These are phyloP conservation scores for Octomys mimax DNA, from an alignment of 2,797 vertebrate genomes.

Conservation along the genomic window DNA sequence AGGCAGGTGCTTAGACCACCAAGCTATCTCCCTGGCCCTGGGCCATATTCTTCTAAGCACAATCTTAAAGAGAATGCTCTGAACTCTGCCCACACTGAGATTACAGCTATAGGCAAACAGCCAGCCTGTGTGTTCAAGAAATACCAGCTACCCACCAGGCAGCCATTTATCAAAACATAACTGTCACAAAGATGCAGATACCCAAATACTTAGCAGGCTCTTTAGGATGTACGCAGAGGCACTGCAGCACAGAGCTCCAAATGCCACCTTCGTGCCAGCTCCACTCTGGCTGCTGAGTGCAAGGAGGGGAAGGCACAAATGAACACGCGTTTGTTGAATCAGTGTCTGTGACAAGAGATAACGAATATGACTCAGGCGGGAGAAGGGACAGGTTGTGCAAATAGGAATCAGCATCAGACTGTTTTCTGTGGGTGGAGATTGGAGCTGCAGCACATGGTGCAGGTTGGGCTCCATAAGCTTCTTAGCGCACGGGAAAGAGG, in stretches of 20 bases:
- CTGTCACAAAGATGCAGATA: neutral
- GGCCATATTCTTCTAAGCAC: neutral
- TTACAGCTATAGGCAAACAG: neutral
- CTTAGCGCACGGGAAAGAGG: neutral
- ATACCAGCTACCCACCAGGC: neutral
- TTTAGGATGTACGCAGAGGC: neutral
- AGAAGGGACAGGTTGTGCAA: conserved; percentile 61
- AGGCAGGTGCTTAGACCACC: no score
- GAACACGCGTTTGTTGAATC: conserved; percentile 55
- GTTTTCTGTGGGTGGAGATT: neutral
- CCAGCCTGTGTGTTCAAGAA: neutral
- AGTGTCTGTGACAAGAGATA: conserved; percentile 73
- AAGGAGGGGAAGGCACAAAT: neutral
- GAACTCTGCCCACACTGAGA: neutral
- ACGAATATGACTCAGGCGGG: conserved; percentile 61
- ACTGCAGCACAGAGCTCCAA: neutral
- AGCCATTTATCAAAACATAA: neutral
- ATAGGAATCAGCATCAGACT: neutral
- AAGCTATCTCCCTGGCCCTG: neutral
- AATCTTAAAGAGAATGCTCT: neutral
- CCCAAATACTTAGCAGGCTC: neutral
- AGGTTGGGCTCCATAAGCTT: neutral
- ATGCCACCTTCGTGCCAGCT: neutral
- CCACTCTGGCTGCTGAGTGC: neutral
- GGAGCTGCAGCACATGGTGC: neutral